Conservation (phyloP, 2,797 vertebrate species). For the Enteromius mattozi region DNA sequence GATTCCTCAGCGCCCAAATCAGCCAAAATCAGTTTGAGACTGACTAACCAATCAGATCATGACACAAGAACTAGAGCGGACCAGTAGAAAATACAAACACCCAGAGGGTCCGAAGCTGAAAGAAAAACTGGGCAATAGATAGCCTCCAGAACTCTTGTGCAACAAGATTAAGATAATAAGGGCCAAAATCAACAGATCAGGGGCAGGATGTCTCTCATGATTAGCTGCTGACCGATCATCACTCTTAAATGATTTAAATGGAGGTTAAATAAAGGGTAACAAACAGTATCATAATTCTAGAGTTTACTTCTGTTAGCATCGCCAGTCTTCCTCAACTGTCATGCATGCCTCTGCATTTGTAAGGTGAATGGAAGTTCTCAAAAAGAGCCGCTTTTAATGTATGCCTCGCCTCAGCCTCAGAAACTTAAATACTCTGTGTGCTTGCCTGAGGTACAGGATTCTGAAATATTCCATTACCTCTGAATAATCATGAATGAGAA, state of each 20-base stretch:
- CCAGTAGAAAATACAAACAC: slow-evolving; percentile 32
- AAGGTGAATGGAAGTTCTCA: slow-evolving; percentile 23
- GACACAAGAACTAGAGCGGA: slow-evolving; percentile 1
- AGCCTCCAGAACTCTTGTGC: not conserved
- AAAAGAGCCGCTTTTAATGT: not conserved
- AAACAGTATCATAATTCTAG: not conserved
- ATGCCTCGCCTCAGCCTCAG: slow-evolving; percentile 38
- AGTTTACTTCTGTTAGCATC: slow-evolving; percentile 4
- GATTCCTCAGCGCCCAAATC: slow-evolving; percentile 7
- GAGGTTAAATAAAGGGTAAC: not conserved
- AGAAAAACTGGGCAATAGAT: slow-evolving; percentile 32
- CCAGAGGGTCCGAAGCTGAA: slow-evolving; percentile 34
- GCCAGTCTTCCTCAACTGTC: not conserved
- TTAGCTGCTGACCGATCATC: slow-evolving; percentile 2
- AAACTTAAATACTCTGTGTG: slow-evolving; percentile 51
- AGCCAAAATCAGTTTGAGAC: not conserved
- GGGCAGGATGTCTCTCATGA: not conserved
- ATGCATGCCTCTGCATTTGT: slow-evolving; percentile 9
- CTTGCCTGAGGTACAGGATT: slow-evolving; percentile 52
- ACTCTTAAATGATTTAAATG: not conserved
- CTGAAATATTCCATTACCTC: slow-evolving; percentile 64
- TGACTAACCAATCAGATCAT: slow-evolving; percentile 14
- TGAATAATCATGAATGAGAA: slow-evolving; percentile 66
- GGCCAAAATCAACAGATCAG: slow-evolving; percentile 38
- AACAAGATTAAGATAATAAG: slow-evolving; percentile 30